phyloP scores from a whole-genome alignment of 2,797 vertebrate genomes.

The Acrossocheilus fasciatus region DNA sequence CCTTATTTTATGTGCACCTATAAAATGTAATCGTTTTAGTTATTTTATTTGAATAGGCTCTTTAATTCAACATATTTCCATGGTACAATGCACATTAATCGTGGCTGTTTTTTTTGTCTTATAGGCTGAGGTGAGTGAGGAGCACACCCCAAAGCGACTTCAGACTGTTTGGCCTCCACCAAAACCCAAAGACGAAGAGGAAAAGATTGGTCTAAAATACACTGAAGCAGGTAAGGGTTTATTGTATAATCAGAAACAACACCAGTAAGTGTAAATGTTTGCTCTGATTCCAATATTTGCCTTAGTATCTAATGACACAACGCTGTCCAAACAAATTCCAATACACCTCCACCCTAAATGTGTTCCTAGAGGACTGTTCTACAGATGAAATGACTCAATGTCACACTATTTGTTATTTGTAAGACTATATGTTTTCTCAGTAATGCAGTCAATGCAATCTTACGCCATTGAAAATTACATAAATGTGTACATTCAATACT shows the following conservation, averaged over 20 bases:
- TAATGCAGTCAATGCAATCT: background rate
- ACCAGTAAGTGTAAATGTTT: constrained; percentile 60
- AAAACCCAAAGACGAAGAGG: constrained; percentile 85
- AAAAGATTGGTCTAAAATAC: constrained; percentile 95
- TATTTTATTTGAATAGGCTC: background rate
- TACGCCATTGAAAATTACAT: background rate
- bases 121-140: constrained; percentile 81
- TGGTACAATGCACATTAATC: constrained; percentile 22
- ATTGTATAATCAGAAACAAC: background rate
- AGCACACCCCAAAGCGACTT: constrained; percentile 91
- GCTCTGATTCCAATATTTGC: constrained; percentile 58
- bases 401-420: constrained; percentile 7
- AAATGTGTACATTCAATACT: background rate
- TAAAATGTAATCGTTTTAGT: background rate
- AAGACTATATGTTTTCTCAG: background rate
- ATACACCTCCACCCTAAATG: constrained; percentile 67
- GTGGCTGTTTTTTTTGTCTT: constrained; percentile 36
- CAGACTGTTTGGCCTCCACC: constrained; percentile 95
- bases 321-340: constrained; percentile 55
- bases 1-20: background rate
- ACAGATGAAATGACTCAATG: constrained; percentile 9
- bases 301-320: constrained; percentile 43
- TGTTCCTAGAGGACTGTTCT: constrained; percentile 31
- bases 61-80: background rate
- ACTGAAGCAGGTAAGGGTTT: constrained; percentile 91